phyloP scores from a whole-genome alignment of 2,113 vertebrate species.

The Heteronetta atricapilla region DNA sequence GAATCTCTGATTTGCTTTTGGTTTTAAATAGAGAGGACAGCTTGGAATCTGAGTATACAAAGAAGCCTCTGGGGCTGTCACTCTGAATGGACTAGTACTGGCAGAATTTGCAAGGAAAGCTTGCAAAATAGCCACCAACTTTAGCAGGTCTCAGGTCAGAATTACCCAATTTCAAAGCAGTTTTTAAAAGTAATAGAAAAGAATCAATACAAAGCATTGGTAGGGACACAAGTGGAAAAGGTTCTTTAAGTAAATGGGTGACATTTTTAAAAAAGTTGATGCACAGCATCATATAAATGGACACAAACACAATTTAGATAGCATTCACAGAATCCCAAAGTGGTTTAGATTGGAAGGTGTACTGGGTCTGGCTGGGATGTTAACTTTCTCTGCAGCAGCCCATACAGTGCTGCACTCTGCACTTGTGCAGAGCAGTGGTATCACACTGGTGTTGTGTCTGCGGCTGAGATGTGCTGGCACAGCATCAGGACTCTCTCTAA shows the following conservation, averaged over 20 bases:
- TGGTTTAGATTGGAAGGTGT: background rate
- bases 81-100: background rate
- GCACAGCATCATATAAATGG: background rate
- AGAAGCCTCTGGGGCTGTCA: background rate
- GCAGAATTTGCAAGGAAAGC: background rate
- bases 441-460: no score
- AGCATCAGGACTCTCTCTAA: no score
- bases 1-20: background rate
- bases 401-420: no score
- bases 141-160: background rate
- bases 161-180: background rate
- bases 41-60: background rate
- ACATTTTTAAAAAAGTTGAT: background rate
- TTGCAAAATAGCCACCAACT: background rate
- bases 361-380: no score
- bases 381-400: no score
- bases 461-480: no score
- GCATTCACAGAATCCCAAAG: background rate
- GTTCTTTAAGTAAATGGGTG: background rate
- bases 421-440: no score
- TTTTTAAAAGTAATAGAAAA: background rate
- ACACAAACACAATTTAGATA: background rate
- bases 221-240: background rate
- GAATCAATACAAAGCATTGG: fast-evolving
- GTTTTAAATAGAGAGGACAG: background rate